Evolutionary conservation across 92 coral and sea anemone genomes (phyloP), one percentile per base, ranked within the genome.

Genomic region (Muricea muricata): DNA sequence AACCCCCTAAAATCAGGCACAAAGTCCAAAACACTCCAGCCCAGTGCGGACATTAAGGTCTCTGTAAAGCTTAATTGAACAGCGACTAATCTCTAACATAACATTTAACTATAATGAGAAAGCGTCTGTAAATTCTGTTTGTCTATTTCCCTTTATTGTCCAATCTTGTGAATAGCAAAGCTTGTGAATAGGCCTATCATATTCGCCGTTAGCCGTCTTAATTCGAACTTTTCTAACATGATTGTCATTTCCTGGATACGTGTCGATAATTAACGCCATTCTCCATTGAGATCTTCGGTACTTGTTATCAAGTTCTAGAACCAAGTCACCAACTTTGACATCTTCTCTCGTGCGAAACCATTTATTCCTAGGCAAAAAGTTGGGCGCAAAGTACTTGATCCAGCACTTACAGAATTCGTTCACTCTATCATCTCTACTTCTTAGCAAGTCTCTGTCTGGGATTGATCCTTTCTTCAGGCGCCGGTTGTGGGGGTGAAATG

Each of bases 331-430:
- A 47, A 84, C 73, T 58, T 84, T 21, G n/a, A 88, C 80, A 84
- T 83, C 84, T 55, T 88, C 91, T 76, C 88, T 80, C 12, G 13
- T 28, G 23, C 72, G 39, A 47, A 35, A 88, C 91, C 91, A 88
- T 67, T 87, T 88, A 71, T 88, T 91, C 13, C 94, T 46, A 2
- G 90, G 90, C 6, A 91, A 46, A 17, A 91, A 71, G 30, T 79
- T 80, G 0, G 92, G 88, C 11, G 92, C 73, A 35, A 91, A 88
- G 69, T 88, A 91, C 75, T 77, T 91, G 73, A 91, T 82, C 94
- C 94, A 91, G 50, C 75, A 70, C 0, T 21, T 45, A 89, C 94
- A 86, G 65, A 89, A 89, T 18, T 89, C 87, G 18, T 40, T n/a
- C 47, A 41, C 45, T 55, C 70, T 56, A 8, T 47, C 78, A 33